A percentile compares a stretch with the other conserved stretches of the same genome.
phyloP scores from a whole-genome alignment of 2,888 invertebrate species.

The Hermaeophaga mercurialis region DNA sequence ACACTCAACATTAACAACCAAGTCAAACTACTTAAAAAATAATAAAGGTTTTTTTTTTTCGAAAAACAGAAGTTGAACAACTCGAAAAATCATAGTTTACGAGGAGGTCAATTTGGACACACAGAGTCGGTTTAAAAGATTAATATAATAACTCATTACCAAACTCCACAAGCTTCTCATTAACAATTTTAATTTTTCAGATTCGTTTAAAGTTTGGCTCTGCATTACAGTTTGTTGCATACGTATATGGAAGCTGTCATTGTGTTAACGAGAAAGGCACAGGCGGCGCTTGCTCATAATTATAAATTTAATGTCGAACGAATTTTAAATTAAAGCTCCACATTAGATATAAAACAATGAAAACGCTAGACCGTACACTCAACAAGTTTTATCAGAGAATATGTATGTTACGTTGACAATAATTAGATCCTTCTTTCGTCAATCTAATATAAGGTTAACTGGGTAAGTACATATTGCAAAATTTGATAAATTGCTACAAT shows the following conservation, averaged over 20 bases:
- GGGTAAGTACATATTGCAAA: too few species aligned
- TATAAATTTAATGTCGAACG: slow-evolving; percentile 23
- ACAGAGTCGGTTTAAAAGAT: neutral
- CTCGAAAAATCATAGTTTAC: neutral
- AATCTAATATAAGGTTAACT: too few species aligned
- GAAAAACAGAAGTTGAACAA: neutral
- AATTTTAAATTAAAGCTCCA: slow-evolving; percentile 14
- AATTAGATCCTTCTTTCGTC: too few species aligned
- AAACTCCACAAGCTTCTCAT: too few species aligned
- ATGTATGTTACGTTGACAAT: too few species aligned
- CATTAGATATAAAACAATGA: neutral
- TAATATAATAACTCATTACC: too few species aligned
- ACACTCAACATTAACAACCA: slow-evolving; percentile 24
- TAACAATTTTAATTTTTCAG: too few species aligned
- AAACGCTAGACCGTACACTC: too few species aligned
- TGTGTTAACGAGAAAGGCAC: slow-evolving; percentile 24
- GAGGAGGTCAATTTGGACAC: neutral
- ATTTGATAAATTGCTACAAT: too few species aligned
- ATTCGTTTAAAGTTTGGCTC: neutral
- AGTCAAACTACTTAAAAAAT: slow-evolving; percentile 21
- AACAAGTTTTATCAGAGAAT: too few species aligned
- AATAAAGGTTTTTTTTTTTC: slow-evolving; percentile 14
- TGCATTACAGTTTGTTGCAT: slow-evolving; percentile 2
- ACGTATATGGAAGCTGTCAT: slow-evolving; percentile 25
- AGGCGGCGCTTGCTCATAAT: slow-evolving; percentile 23